Base-by-base conservation (phyloP, 2,888 invertebrate species). In the Maniola hyperantus region DNA sequence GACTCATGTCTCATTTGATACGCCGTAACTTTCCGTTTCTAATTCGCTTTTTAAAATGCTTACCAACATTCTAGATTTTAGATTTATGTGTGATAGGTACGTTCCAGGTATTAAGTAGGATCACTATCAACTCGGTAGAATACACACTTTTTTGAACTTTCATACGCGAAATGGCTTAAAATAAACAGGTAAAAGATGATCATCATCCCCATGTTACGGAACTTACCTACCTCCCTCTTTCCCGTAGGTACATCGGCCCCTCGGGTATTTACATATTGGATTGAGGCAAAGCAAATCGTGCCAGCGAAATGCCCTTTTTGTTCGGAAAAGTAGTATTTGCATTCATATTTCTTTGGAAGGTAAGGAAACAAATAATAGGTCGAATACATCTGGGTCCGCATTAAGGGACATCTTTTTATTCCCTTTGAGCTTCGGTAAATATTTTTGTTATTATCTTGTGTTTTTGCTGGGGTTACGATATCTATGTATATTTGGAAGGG, bases 391-490 rank as follows among this genome's bases (percentile, higher is more conserved):
- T 90, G 89, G 82, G 85, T 69, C 80, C 81, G 83, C 81, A 88
- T 91, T 91, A 89, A 88, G 90, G 91, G 91, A 90, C 90, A 90
- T 89, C 83, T 89, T 90, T 91, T 84, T 88, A 89, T 90, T 89
- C 85, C 83, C 80, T 83, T 84, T 77, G 85, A 83, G 87, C 81
- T 88, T 83, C 79, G 83, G 90, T 87, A 91, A 91, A 91, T 88
- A 91, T 91, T 90, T 91, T 89, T 91, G 89, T 89, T 89, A 88
- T 88, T 87, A 83, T 80, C 79, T 78, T 85, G 79, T 80, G 83
- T 79, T 79, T 26, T 79, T 79, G 79, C 79, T 80, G 79, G 79
- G 81, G 76, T 70, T 67, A 60, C 53, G 63, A 66, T 65, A 54
- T 64, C 26, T 61, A 68, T 59, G 26, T 57, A 68, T 63, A 54